Base-by-base conservation (phyloP, 2,113 vertebrate species). In the Chionomys nivalis region DNA sequence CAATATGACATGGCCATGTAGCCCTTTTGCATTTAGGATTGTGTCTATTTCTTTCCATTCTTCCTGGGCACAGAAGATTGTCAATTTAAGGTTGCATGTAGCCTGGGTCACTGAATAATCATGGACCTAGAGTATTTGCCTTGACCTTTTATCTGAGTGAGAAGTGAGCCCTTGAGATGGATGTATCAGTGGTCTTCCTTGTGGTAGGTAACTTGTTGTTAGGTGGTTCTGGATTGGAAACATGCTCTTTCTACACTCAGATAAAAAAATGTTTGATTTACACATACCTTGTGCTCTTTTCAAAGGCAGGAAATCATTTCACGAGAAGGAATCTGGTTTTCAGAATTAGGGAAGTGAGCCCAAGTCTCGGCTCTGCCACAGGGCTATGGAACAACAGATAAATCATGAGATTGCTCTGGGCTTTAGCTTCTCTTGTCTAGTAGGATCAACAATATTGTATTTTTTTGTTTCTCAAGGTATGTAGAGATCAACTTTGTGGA, bases 401-500 rank as follows among this genome's bases (percentile, higher is more conserved):
- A 76, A 82, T 87, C 52, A 73, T 14, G 33, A 28, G 52, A 44
- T 79, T 66, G 13, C 39, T 93, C 66, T 55, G 66, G 55, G 3
- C 21, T 44, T 82, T 31, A 85, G 10, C 36, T 87, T 65, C 28
- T 83, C 89, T 58, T 16, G 2, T 93, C 61, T 52, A 42, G n/a
- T 58, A 63, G 78, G 77, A 87, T 75, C 58, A 77, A 87, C 36
- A 44, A 63, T 73, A 65, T 1, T 13, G 2, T 89, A 14, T 73
- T 72, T 72, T 72, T 81, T 95, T 91, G 44, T 68, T 75, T 77
- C 31, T 91, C 66, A 96, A 72, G 33, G 14, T 58, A 6, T 78
- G 7, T 87, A 85, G 61, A 83, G 31, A 87, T 89, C 33, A 94
- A 21, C 28, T 72, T 24, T 78, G 49, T 10, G 5, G n/a, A 23